phyloP scores from a whole-genome alignment of 1,140 invertebrate species.

The Acyrthosiphon pisum region DNA sequence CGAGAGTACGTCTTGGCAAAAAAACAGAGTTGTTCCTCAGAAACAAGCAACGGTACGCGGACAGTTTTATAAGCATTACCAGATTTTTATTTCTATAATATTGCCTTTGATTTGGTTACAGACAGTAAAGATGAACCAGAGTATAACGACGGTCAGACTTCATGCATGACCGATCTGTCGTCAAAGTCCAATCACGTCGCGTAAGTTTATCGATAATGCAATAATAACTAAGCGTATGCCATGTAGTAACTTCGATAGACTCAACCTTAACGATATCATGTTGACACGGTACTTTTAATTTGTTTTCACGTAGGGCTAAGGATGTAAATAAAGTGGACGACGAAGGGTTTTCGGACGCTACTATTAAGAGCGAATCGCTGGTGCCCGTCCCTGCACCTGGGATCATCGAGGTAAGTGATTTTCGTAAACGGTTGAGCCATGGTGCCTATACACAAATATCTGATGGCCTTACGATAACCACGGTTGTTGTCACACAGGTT shows the following conservation, averaged over 20 bases:
- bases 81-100: not conserved
- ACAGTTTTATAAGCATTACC: no score
- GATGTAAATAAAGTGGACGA: constrained; percentile 22
- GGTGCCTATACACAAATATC: not conserved
- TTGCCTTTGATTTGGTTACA: not conserved
- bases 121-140: constrained; percentile 49
- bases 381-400: constrained; percentile 15
- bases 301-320: not conserved
- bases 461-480: not conserved
- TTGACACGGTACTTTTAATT: not conserved
- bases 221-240: not conserved
- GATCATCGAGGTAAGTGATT: constrained; percentile 42
- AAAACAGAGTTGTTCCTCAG: constrained; percentile 50
- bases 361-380: constrained; percentile 23
- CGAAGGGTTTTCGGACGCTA: not conserved
- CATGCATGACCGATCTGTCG: not conserved
- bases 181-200: not conserved
- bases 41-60: constrained; percentile 20
- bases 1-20: constrained; percentile 53
- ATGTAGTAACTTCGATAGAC: not conserved
- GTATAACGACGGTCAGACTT: not conserved
- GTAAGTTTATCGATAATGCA: constrained; percentile 5
- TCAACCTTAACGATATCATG: not conserved
- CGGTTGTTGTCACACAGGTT: constrained; percentile 69
- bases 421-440: not conserved